Evolutionary conservation across 1,140 invertebrate species (phyloP), one percentile per base, ranked within the genome.

Genomic region (Ips nitidus): DNA sequence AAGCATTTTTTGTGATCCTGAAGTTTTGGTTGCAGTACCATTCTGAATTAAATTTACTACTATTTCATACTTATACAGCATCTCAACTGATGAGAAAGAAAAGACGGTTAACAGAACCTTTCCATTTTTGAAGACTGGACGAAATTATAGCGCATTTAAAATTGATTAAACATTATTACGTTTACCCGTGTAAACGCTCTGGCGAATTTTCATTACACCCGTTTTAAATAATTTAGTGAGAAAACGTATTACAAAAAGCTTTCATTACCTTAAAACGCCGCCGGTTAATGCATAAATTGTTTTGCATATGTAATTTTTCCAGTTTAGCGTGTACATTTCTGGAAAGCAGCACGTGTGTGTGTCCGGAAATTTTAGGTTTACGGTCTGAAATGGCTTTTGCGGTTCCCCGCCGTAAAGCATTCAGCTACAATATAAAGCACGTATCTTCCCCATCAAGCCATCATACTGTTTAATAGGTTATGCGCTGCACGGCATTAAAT

Each of bases 141-240:
- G 39, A 57, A 57, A 57, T 57, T 39, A 57, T 41, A 39, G 22
- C 55, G 55, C 55, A 57, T 57, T 57, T 57, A 57, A 57, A 57
- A 57, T 57, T 57, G 55, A 57, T 57, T 57, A 57, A 57, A 57
- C 55, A 57, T 57, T 57, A 57, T 57, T 57, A 41, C 55, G 55
- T 40, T 57, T 57, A 41, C 55, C 55, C 55, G 41, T 40, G 55
- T 57, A 57, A 57, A 57, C 55, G 55, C 55, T 57, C 55, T 57
- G 39, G 4, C 40, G 55, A 41, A 40, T 57, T 57, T 57, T 57
- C 55, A 57, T 57, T 57, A 57, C 39, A 40, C 40, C 22, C 55
- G 52, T 38, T 57, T 57, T 57, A 57, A 57, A 57, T 57, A 57
- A 57, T 57, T 57, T 57, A 57, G 22, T 57, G 52, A 2, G 5